These are phyloP conservation scores for Xyrauchen texanus DNA, from an alignment of 2,113 vertebrate species.

Conservation along the genomic window DNA sequence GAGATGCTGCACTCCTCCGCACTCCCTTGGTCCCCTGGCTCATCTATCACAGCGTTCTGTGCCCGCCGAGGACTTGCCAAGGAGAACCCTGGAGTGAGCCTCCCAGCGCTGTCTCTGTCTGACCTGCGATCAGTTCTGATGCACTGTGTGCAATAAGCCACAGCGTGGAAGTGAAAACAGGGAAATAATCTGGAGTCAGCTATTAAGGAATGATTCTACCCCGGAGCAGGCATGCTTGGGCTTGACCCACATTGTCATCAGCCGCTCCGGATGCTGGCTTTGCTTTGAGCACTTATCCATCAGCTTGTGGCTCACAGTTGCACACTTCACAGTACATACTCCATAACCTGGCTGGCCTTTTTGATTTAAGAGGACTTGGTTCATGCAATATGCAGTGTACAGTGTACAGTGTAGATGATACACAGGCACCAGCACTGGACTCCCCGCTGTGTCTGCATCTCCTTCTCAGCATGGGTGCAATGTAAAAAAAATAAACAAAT, in stretches of 20 bases:
- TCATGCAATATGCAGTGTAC: no score
- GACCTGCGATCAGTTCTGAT: slow-evolving; percentile 28
- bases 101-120: slow-evolving; percentile 28
- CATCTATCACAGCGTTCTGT: slow-evolving; percentile 43
- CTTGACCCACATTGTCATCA: slow-evolving; percentile 46
- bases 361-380: neutral
- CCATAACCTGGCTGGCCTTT: slow-evolving; percentile 10
- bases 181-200: slow-evolving; percentile 13
- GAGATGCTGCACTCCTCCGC: slow-evolving; percentile 27
- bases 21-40: slow-evolving; percentile 50
- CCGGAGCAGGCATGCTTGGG: slow-evolving; percentile 22
- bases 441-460: slow-evolving; percentile 11
- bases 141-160: neutral
- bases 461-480: slow-evolving; percentile 4
- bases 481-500: slow-evolving; percentile 8
- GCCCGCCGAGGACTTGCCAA: slow-evolving; percentile 44
- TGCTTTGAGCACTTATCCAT: slow-evolving; percentile 17
- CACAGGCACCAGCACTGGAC: slow-evolving; percentile 22
- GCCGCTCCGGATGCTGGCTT: slow-evolving; percentile 11
- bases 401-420: no score
- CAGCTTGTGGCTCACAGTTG: slow-evolving; percentile 18
- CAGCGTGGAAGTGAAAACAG: neutral
- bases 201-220: neutral
- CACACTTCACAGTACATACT: slow-evolving; percentile 30
- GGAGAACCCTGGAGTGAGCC: slow-evolving; percentile 43